Conservation (phyloP, 1,140 invertebrate species). For the Subanguina moxae region DNA sequence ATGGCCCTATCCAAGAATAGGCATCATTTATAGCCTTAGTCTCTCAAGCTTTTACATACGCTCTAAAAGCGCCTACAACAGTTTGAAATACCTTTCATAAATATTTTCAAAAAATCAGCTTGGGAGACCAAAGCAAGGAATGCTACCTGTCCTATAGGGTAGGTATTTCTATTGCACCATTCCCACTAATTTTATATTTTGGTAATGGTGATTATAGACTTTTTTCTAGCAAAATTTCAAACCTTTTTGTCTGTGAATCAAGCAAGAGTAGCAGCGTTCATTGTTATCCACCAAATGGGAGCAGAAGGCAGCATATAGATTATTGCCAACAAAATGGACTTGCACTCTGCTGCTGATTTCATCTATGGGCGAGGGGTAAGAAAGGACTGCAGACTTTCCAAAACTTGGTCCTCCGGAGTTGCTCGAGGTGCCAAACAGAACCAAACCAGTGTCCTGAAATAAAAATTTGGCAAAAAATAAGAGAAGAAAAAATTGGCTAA, state of each 20-base stretch:
- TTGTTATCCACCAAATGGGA: background rate
- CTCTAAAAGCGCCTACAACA: no score
- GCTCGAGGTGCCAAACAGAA: constrained; percentile 11
- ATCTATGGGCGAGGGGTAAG: background rate
- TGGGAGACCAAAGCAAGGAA: no score
- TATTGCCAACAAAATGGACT: background rate
- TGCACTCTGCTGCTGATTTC: constrained; percentile 1
- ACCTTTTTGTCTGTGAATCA: constrained; percentile 4
- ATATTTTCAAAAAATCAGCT: no score
- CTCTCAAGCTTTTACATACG: no score
- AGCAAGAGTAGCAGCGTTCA: constrained; percentile 14
- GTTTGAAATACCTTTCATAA: no score
- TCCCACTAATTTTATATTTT: no score
- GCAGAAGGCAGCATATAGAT: background rate
- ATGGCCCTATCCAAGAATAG: no score
- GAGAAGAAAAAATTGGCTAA: background rate
- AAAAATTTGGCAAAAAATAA: background rate
- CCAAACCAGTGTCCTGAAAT: constrained; percentile 15
- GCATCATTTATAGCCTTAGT: no score
- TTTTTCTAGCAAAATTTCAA: background rate
- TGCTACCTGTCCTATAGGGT: no score
- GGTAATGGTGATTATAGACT: no score
- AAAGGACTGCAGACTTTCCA: no score
- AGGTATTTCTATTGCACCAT: no score
- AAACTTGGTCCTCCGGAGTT: background rate